Conservation (phyloP, 2,113 vertebrate genomes). For the Poeciliopsis prolifica region DNA sequence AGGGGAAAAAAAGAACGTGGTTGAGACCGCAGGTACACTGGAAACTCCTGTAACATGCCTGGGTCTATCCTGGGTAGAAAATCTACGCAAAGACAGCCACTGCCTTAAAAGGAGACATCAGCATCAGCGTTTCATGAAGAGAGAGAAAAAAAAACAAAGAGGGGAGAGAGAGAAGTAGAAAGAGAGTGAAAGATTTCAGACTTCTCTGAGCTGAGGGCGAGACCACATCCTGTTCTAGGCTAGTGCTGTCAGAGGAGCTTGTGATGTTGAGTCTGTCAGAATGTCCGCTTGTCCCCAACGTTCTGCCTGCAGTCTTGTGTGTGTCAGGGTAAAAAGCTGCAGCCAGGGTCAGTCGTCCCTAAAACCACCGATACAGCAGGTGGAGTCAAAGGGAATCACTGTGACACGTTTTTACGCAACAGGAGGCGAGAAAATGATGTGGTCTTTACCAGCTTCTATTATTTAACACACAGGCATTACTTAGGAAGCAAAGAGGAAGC, state of each 20-base stretch:
- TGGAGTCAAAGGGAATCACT: no score
- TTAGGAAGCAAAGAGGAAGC: not conserved
- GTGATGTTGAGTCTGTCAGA: not conserved
- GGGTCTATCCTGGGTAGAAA: not conserved
- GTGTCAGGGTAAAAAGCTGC: not conserved
- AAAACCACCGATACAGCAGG: no score
- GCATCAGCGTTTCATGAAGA: conserved; percentile 16
- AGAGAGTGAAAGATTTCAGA: conserved; percentile 40
- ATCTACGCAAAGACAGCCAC: not conserved
- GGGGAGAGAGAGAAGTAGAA: conserved; percentile 39
- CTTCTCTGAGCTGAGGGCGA: conserved; percentile 41
- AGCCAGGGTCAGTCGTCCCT: not conserved
- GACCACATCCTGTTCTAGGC: conserved; percentile 79
- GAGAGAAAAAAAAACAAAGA: conserved; percentile 3
- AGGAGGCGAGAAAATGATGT: not conserved
- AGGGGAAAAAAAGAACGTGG: not conserved
- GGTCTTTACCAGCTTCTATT: not conserved
- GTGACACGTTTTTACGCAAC: no score
- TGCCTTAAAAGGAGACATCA: conserved; percentile 41
- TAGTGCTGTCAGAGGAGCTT: no score
- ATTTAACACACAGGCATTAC: not conserved
- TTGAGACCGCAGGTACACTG: not conserved
- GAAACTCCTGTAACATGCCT: not conserved
- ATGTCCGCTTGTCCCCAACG: conserved; percentile 4
- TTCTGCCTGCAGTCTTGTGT: not conserved